phyloP scores from a whole-genome alignment of 1,140 invertebrate species.

The Nymphalis io region DNA sequence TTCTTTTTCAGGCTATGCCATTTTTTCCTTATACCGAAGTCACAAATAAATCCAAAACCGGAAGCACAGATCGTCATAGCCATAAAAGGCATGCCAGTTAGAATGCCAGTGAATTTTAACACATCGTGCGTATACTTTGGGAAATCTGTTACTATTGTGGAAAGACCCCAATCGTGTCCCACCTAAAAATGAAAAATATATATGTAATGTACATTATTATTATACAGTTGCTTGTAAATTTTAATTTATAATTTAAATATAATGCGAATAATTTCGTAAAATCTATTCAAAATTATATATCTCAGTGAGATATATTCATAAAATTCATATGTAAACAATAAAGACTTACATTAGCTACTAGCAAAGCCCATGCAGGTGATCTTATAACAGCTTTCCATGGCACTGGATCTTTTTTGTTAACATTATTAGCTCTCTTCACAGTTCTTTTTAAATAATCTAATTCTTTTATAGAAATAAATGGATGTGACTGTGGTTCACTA shows the following conservation, averaged over 20 bases:
- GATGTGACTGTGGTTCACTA: conserved; percentile 89
- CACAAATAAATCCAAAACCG: conserved; percentile 83
- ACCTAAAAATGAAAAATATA: conserved; percentile 50
- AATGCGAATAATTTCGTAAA: too few relatives aligned
- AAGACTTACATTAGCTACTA: conserved; percentile 81
- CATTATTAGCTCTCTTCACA: conserved; percentile 74
- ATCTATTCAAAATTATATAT: too few relatives aligned
- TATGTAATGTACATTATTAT: too few relatives aligned
- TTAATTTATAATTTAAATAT: too few relatives aligned
- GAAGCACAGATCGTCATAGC: conserved; percentile 86
- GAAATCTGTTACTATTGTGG: conserved; percentile 94
- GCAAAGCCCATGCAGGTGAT: conserved; percentile 88
- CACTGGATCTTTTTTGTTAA: conserved; percentile 78
- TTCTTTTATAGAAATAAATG: conserved; percentile 90
- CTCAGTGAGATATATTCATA: too few relatives aligned
- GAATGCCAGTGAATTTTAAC: conserved; percentile 88
- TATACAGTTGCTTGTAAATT: too few relatives aligned
- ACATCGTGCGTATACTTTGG: conserved; percentile 95
- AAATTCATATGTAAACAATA: neutral
- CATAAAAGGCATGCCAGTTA: conserved; percentile 86
- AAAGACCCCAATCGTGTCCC: conserved; percentile 96
- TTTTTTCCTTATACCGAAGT: conserved; percentile 83
- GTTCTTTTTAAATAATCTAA: conserved; percentile 86
- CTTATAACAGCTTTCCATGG: conserved; percentile 88
- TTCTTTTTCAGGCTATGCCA: conserved; percentile 84